Conservation (phyloP, 2,888 invertebrate genomes). For the Dryadula phaetusa region DNA sequence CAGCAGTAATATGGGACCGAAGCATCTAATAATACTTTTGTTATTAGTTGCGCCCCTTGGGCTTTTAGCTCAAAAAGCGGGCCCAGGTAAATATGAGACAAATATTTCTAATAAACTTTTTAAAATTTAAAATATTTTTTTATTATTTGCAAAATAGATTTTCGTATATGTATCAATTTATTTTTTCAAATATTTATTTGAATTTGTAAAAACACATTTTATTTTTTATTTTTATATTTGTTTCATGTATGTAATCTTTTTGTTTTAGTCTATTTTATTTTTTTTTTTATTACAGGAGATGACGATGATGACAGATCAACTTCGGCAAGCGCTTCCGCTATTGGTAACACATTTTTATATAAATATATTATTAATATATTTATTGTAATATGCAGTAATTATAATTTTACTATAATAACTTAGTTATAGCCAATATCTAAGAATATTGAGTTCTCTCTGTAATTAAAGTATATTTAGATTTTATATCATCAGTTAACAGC, state of each 20-base stretch:
- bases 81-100: constrained; percentile 29
- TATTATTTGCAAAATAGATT: too few species aligned
- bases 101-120: not conserved
- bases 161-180: too few species aligned
- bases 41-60: constrained; percentile 39
- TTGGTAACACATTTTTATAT: not conserved
- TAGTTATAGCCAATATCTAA: too few species aligned
- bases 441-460: too few species aligned
- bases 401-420: too few species aligned
- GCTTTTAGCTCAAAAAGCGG: constrained; percentile 28
- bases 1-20: constrained; percentile 42
- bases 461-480: too few species aligned
- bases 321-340: not conserved
- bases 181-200: too few species aligned
- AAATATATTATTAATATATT: too few species aligned
- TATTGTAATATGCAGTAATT: too few species aligned
- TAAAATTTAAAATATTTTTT: not conserved
- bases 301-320: not conserved
- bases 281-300: not conserved
- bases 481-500: too few species aligned
- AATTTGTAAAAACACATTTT: too few species aligned
- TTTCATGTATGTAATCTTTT: not conserved
- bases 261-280: too few species aligned
- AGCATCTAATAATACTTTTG: constrained; percentile 38
- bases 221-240: not conserved